phyloP scores from a whole-genome alignment of 2,113 vertebrate species.

The Lynx canadensis region DNA sequence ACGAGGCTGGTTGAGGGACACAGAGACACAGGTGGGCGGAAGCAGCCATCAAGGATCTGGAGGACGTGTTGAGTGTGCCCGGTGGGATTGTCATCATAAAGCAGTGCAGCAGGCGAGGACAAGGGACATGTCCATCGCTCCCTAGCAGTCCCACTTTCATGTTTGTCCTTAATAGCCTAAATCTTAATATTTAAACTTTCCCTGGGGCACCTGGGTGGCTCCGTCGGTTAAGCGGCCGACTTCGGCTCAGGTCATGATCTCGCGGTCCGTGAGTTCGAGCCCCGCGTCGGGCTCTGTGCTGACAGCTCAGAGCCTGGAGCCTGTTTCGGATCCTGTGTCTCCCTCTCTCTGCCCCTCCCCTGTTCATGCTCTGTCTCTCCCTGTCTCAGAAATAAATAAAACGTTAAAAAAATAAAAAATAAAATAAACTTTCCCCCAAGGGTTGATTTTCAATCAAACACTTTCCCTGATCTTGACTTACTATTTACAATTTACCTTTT shows the following conservation, averaged over 20 bases:
- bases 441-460: conserved; percentile 11
- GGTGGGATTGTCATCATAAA: background rate
- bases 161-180: background rate
- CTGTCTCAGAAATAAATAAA: too few species aligned
- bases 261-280: too few species aligned
- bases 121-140: accelerated
- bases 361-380: too few species aligned
- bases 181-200: background rate
- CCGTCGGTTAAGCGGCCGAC: too few species aligned
- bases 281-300: too few species aligned
- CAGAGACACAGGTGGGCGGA: background rate
- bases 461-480: conserved; percentile 4
- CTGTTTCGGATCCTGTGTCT: too few species aligned
- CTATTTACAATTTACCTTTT: background rate
- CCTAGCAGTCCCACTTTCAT: background rate
- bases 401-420: too few species aligned
- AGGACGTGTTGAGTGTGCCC: background rate
- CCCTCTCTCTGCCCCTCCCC: too few species aligned
- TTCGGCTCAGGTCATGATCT: too few species aligned
- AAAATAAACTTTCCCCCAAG: background rate
- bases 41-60: background rate
- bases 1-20: background rate
- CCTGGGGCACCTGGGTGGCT: background rate
- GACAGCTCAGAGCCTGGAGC: too few species aligned
- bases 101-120: background rate